Evolutionary conservation across 2,113 vertebrate species (phyloP), one percentile per base, ranked within the genome.

Genomic region (Hyla sarda): DNA sequence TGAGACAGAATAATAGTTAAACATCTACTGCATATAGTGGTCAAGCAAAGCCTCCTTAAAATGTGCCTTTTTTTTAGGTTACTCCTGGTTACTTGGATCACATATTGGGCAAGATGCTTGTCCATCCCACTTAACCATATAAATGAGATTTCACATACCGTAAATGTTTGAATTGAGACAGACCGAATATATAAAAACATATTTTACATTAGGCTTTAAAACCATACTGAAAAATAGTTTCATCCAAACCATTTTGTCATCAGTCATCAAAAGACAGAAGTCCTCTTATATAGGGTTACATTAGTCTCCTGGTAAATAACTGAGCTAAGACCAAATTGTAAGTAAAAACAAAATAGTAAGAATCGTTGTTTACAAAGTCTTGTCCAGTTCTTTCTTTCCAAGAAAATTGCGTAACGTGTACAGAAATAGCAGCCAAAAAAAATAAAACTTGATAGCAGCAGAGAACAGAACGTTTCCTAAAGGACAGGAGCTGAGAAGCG

Each of bases 381-480:
- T 58, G 84, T 86, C 84, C 84, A 86, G 84, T 81, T 25, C 84
- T 86, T 86, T 86, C 84, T 86, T 86, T 86, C 84, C 84, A 86
- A 86, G 84, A 86, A 86, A 86, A 86, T 86, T 86, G 84, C 84
- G 84, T 86, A 86, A 86, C 84, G 58, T 86, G 84, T 86, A 86
- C 84, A 86, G 84, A 86, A 86, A 86, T 86, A 86, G 84, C 84
- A 86, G 84, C 84, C 84, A 86, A 86, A 86, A 86, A 86, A 86
- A 86, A 86, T 86, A 81, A 80, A 86, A 86, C 84, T 86, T 86
- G 84, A 86, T 86, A 86, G 84, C 84, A 86, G 84, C 52, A 86
- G 77, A 86, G 84, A 86, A 86, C 84, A 86, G 84, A 86, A 86
- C 84, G 84, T 86, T 86, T 86, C 77, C 84, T 86, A 86, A 86